These are phyloP conservation scores for Philereme transversata DNA, from an alignment of 2,888 invertebrate genomes.

Conservation along the genomic window DNA sequence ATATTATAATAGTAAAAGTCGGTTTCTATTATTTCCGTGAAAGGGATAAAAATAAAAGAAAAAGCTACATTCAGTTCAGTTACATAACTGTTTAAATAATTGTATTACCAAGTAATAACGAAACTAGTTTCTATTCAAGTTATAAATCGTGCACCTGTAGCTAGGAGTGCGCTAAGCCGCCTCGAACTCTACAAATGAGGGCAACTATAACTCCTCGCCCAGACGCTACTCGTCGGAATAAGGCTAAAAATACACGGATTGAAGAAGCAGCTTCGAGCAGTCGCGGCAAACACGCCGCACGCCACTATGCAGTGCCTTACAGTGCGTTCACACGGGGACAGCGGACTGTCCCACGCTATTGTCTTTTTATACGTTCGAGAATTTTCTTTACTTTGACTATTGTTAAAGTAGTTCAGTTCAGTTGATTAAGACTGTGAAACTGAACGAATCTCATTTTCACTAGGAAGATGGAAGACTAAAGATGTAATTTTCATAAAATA, in stretches of 20 bases:
- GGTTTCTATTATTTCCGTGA: too few relatives aligned
- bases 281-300: constrained; percentile 12
- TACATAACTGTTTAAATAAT: too few relatives aligned
- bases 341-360: background rate
- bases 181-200: constrained; percentile 13
- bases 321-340: constrained; percentile 7
- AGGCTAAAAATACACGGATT: constrained; percentile 25
- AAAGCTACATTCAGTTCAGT: too few relatives aligned
- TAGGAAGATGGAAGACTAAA: too few relatives aligned
- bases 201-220: constrained; percentile 1
- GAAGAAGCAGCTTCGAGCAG: constrained; percentile 13
- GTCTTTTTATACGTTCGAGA: too few relatives aligned
- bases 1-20: too few relatives aligned
- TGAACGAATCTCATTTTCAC: too few relatives aligned
- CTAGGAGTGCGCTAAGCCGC: constrained; percentile 11
- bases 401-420: too few relatives aligned
- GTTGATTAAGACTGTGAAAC: too few relatives aligned
- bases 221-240: background rate
- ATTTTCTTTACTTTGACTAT: too few relatives aligned
- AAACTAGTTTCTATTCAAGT: background rate
- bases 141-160: constrained; percentile 14
- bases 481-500: too few relatives aligned
- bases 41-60: too few relatives aligned
- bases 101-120: background rate
- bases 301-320: constrained; percentile 3